These are phyloP conservation scores for Microchrysa polita DNA, from an alignment of 2,888 invertebrate genomes.

Conservation along the genomic window DNA sequence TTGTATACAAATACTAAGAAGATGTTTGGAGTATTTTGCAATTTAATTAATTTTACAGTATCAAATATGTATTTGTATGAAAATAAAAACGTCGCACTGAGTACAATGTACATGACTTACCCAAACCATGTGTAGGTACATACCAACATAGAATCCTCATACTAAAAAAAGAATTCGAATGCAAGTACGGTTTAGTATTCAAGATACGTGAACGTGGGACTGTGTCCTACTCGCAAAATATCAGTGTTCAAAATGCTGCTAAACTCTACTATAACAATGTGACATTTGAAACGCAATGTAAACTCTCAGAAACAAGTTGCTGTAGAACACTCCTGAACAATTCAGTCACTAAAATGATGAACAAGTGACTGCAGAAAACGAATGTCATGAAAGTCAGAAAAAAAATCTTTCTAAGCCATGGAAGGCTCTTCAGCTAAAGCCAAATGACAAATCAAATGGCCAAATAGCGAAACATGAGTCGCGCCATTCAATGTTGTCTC, in stretches of 20 bases:
- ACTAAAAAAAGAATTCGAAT: slow-evolving; percentile 16
- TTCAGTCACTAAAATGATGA: slow-evolving; percentile 40
- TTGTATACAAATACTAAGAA: too few relatives aligned
- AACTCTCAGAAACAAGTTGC: slow-evolving; percentile 29
- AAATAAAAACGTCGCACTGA: too few relatives aligned
- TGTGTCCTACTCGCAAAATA: slow-evolving; percentile 41
- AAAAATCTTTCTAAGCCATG: slow-evolving; percentile 31
- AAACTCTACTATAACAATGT: slow-evolving; percentile 28
- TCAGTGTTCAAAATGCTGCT: slow-evolving; percentile 35
- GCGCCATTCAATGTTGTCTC: slow-evolving; percentile 48
- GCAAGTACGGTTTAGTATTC: slow-evolving; percentile 31
- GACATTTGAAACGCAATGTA: slow-evolving; percentile 33
- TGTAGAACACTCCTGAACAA: not conserved
- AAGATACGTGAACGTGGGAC: slow-evolving; percentile 32
- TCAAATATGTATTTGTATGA: too few relatives aligned
- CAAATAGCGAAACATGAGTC: slow-evolving; percentile 50
- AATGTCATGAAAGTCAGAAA: slow-evolving; percentile 28
- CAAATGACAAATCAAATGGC: slow-evolving; percentile 44
- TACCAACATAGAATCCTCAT: too few relatives aligned
- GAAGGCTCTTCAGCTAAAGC: not conserved
- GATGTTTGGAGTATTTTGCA: too few relatives aligned
- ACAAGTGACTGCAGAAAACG: slow-evolving; percentile 26
- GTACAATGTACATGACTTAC: too few relatives aligned
- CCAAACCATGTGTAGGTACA: too few relatives aligned
- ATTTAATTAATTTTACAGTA: too few relatives aligned